Evolutionary conservation across 2,888 invertebrate genomes (phyloP).

Genomic region (Acanthoscelides obtectus): DNA sequence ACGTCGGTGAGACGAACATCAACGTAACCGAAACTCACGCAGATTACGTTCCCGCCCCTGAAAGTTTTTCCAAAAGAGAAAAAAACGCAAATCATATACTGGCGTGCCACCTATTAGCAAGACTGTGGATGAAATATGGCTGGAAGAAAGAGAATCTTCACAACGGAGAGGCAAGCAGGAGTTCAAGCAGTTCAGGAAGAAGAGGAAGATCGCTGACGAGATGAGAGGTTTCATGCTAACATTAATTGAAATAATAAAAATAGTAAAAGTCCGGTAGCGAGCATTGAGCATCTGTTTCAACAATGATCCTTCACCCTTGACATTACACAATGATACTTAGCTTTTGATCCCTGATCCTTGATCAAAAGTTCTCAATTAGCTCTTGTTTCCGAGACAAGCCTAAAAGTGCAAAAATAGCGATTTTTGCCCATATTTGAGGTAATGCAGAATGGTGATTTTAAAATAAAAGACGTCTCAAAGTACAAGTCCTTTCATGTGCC

Average conservation of each 20-base stretch:
- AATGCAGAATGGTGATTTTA: no score
- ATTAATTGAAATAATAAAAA: slow-evolving; percentile 5
- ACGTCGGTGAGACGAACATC: slow-evolving; percentile 29
- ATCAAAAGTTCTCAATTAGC: no score
- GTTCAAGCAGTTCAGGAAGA: slow-evolving; percentile 5
- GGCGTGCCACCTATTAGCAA: neutral
- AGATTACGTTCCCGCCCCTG: slow-evolving; percentile 31
- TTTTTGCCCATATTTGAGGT: no score
- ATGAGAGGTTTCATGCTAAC: slow-evolving; percentile 5
- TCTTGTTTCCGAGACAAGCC: no score
- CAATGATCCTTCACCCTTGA: no score
- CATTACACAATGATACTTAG: no score
- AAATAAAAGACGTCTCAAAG: no score
- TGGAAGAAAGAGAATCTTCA: slow-evolving; percentile 15
- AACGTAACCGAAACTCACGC: slow-evolving; percentile 30
- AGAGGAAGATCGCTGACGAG: slow-evolving; percentile 3
- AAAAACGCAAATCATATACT: slow-evolving; percentile 8
- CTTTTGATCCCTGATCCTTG: no score
- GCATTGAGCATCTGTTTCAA: no score
- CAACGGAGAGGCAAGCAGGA: slow-evolving; percentile 18
- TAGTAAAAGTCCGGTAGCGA: no score
- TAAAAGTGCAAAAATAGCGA: no score
- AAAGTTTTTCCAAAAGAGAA: slow-evolving; percentile 13
- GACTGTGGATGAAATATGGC: slow-evolving; percentile 30
- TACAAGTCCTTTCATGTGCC: no score